Evolutionary conservation across 2,113 vertebrate species (phyloP).

Genomic region (Ctenodactylus gundi): DNA sequence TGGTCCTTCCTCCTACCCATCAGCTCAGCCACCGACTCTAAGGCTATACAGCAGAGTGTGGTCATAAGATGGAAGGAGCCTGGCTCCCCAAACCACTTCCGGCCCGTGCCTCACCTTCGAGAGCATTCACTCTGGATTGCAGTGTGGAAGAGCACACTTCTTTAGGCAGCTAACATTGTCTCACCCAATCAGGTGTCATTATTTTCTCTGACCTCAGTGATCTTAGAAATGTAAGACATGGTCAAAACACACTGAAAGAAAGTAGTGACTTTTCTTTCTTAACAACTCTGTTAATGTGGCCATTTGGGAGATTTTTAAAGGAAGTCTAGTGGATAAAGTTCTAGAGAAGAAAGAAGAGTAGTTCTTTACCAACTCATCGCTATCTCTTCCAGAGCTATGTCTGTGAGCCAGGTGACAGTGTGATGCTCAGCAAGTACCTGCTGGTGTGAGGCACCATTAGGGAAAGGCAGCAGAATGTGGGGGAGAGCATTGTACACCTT

Average conservation of each 20-base stretch:
- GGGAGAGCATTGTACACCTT: not conserved
- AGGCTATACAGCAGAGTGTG: not conserved
- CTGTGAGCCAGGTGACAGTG: not conserved
- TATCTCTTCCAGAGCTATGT: not conserved
- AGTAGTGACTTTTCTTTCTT: not conserved
- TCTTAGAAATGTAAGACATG: not conserved
- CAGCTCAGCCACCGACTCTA: not conserved
- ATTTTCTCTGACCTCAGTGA: not conserved
- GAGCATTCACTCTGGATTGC: not conserved
- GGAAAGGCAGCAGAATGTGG: not conserved
- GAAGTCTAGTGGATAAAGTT: not conserved
- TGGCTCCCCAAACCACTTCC: not conserved
- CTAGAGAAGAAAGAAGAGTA: not conserved
- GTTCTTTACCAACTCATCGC: not conserved
- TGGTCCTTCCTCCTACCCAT: not conserved
- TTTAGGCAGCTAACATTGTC: not conserved
- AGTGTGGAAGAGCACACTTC: not conserved
- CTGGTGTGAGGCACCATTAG: fast-evolving
- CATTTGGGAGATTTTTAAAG: not conserved
- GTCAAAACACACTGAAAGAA: not conserved
- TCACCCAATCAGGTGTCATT: not conserved
- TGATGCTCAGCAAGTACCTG: not conserved
- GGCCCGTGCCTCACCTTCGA: not conserved
- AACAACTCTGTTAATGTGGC: not conserved
- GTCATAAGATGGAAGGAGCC: not conserved